Conservation (phyloP, 37 sponge, comb jelly and placozoan genomes). For the Cliona cf. orientalis region DNA sequence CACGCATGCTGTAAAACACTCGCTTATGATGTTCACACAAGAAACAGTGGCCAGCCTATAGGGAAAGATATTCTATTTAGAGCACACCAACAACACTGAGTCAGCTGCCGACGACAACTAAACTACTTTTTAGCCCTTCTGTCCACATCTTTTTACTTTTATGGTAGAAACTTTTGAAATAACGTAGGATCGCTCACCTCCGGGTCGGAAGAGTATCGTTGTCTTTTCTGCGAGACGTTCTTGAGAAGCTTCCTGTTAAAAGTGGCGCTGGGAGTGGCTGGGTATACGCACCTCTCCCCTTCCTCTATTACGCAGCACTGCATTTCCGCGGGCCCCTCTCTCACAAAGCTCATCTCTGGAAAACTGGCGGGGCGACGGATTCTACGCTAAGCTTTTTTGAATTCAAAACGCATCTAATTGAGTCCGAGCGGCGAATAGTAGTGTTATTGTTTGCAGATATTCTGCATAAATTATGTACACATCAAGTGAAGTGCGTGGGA, state of each 20-base stretch:
- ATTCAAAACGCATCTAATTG: too few species aligned
- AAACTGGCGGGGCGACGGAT: too few species aligned
- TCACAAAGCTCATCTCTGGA: too few species aligned
- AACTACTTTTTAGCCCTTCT: too few species aligned
- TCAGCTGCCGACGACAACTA: too few species aligned
- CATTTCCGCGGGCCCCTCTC: too few species aligned
- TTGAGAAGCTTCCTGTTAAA: conserved; percentile 58
- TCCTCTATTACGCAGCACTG: conserved; percentile 74
- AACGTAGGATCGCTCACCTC: conserved; percentile 33
- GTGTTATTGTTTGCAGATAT: too few species aligned
- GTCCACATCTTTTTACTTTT: background rate
- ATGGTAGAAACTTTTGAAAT: background rate
- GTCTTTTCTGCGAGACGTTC: conserved; percentile 46
- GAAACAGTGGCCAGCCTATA: conserved; percentile 70
- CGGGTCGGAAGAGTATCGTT: conserved; percentile 46
- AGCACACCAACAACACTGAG: conserved; percentile 26
- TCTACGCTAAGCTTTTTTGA: too few species aligned
- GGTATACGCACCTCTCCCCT: conserved; percentile 63
- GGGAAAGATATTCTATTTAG: conserved; percentile 20
- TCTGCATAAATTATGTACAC: too few species aligned
- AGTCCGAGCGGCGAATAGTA: too few species aligned
- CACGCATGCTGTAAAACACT: conserved; percentile 61
- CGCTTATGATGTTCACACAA: conserved; percentile 73
- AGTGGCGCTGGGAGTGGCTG: conserved; percentile 36
- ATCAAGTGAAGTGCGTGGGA: too few species aligned